phyloP scores from a whole-genome alignment of 2,888 invertebrate species.

The Nomada fabriciana region DNA sequence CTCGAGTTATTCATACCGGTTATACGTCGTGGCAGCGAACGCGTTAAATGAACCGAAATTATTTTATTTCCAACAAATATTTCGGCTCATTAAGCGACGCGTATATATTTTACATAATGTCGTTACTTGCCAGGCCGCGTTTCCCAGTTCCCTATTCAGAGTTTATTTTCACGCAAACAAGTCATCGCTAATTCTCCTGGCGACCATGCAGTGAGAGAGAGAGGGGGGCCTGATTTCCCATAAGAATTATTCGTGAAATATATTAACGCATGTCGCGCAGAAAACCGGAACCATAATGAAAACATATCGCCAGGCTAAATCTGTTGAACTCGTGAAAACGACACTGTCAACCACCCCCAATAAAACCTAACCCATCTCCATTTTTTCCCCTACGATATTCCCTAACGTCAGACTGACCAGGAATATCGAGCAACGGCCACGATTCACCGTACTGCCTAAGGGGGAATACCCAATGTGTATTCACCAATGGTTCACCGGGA shows the following conservation, averaged over 20 bases:
- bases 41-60: conserved; percentile 29
- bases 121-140: conserved; percentile 29
- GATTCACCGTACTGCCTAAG: too few relatives aligned
- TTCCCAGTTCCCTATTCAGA: background rate
- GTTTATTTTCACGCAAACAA: conserved; percentile 49
- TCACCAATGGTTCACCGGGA: too few relatives aligned
- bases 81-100: conserved; percentile 38
- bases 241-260: conserved; percentile 49
- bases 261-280: conserved; percentile 29
- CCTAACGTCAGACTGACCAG: too few relatives aligned
- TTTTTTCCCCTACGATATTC: too few relatives aligned
- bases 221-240: conserved; percentile 44
- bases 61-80: conserved; percentile 43
- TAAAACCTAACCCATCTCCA: too few relatives aligned
- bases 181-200: conserved; percentile 55
- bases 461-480: too few relatives aligned
- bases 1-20: background rate
- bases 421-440: too few relatives aligned
- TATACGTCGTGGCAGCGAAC: background rate
- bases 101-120: conserved; percentile 32
- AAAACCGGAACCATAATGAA: conserved; percentile 24
- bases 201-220: background rate
- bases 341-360: background rate
- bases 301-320: conserved; percentile 29
- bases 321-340: conserved; percentile 2